These are phyloP conservation scores for Isichthys henryi DNA, from an alignment of 2,113 vertebrate genomes.

Conservation along the genomic window DNA sequence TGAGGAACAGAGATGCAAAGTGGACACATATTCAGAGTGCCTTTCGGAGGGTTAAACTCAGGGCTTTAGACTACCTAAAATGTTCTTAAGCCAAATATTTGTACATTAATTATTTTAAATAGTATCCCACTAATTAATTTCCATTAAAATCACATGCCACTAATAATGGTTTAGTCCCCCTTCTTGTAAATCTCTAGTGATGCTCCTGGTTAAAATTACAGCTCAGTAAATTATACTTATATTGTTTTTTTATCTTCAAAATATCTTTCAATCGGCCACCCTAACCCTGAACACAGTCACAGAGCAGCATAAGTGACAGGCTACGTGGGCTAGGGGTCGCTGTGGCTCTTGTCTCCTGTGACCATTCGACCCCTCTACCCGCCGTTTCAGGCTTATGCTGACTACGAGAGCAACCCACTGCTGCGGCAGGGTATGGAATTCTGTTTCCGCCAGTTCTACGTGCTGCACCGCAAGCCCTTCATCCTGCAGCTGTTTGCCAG, in stretches of 20 bases:
- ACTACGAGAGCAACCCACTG: constrained; percentile 92
- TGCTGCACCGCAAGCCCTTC: constrained; percentile 93
- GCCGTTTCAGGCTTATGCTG: constrained; percentile 75
- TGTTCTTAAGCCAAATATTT: neutral
- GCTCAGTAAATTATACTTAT: neutral
- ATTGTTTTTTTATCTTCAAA: neutral
- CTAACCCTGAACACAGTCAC: neutral
- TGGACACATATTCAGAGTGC: neutral
- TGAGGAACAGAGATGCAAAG: neutral
- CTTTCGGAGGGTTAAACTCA: neutral
- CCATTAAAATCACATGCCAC: neutral
- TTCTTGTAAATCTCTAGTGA: neutral
- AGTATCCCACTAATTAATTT: neutral
- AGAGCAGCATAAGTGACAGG: neutral
- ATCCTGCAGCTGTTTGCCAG: constrained; percentile 93
- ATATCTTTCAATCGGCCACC: neutral
- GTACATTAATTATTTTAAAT: neutral
- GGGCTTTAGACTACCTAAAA: neutral
- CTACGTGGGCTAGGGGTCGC: neutral
- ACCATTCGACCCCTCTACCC: neutral
- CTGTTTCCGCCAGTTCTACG: constrained; percentile 93
- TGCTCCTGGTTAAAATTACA: neutral
- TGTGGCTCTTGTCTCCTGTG: neutral
- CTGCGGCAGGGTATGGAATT: constrained; percentile 89
- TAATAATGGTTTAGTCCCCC: neutral